Base-by-base conservation (phyloP, 2,888 invertebrate genomes). In the Diplolepis rosae region DNA sequence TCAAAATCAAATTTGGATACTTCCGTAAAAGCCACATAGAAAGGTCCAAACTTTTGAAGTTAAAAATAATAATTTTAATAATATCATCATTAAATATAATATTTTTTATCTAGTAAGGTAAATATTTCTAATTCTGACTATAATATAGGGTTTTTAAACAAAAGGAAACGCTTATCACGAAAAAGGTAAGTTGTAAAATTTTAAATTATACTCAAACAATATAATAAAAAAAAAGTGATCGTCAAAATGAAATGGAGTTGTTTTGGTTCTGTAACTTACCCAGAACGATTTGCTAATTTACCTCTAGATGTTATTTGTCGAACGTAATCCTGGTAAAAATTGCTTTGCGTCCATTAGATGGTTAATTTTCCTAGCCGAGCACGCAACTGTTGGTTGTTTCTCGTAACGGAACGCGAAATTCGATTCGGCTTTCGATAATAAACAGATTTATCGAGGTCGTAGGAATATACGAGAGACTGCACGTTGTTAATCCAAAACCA, bases 401-500 rank as follows among this genome's bases (percentile, higher is more conserved):
- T 61, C 39, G 24, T 39, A 66, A 73, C 70, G 45, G 48, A 51
- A 45, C 32, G 68, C 71, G 52, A 75, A 73, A 74, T 66, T 65
- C 71, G 72, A 73, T 76, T 71, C 70, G 69, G 39, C 67, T 76
- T 74, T 74, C 66, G 69, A 70, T 45, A 28, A 27, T 69, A 69
- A 56, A 42, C 45, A 70, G 69, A 75, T 71, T 77, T 72, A 77
- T 74, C 68, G 68, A 66, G 66, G 66, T 48, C 56, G 66, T 52
- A 56, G 61, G 66, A 73, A 73, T 71, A 73, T 73, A 50, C 54
- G 69, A 72, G 50, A 54, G 50, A 24, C 42, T 54, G 35, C 50
- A 61, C 56, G 72, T 66, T 71, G 72, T 76, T 77, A 79, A 79
- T 78, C 79, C 74, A 72, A 79, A 77, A 79, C 75, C 79, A 79